These are phyloP conservation scores for Odontophorus gujanensis DNA, from an alignment of 2,113 vertebrate genomes.

Conservation along the genomic window DNA sequence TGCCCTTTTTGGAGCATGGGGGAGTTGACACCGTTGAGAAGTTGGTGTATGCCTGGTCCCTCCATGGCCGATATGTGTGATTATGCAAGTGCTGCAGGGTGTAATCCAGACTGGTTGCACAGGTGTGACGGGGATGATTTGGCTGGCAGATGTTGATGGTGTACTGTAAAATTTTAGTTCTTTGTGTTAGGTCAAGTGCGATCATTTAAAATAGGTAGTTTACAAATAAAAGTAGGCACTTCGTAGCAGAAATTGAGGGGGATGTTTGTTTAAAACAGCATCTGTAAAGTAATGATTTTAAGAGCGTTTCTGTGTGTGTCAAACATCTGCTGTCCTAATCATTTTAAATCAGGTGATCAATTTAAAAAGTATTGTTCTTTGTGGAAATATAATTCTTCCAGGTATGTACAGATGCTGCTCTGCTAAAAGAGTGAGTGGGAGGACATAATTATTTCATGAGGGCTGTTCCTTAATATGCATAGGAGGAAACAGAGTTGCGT, in stretches of 20 bases:
- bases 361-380: not conserved
- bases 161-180: not conserved
- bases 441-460: not conserved
- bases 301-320: not conserved
- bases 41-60: not conserved
- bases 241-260: not conserved
- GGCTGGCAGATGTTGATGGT: slow-evolving; percentile 38
- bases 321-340: not conserved
- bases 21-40: not conserved
- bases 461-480: not conserved
- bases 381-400: not conserved
- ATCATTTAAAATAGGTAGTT: not conserved
- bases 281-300: not conserved
- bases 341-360: not conserved
- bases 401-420: not conserved
- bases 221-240: not conserved
- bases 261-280: not conserved
- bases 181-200: not conserved
- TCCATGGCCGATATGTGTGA: not conserved
- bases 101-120: slow-evolving; percentile 57
- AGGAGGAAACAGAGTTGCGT: not conserved
- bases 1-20: not conserved
- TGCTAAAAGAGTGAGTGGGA: not conserved
- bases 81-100: not conserved
- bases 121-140: slow-evolving; percentile 48